These are phyloP conservation scores for Erithacus rubecula DNA, from an alignment of 2,797 vertebrate species.

Conservation along the genomic window DNA sequence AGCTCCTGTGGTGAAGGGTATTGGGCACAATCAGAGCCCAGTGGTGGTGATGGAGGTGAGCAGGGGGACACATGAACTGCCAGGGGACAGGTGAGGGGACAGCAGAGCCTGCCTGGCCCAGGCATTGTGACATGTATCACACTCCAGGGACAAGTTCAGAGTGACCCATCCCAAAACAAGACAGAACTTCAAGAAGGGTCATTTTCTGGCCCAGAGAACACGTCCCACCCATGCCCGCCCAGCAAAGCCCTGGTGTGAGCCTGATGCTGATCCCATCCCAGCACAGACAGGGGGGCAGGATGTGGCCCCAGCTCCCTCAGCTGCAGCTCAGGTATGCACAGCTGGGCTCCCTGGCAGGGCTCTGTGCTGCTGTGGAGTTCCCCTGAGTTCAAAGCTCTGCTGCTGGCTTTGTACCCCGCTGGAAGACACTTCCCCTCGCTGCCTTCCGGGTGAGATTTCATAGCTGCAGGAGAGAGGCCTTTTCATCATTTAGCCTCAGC, in stretches of 20 bases:
- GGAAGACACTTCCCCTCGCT: slow-evolving; percentile 40
- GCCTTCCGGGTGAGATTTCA: slow-evolving; percentile 53
- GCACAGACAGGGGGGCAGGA: background rate
- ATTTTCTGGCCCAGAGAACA: fast-evolving
- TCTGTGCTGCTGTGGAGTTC: background rate
- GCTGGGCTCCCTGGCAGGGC: slow-evolving; percentile 52
- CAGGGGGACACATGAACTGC: fast-evolving
- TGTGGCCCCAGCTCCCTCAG: background rate
- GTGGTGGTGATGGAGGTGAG: background rate
- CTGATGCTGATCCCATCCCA: fast-evolving
- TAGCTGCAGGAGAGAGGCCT: slow-evolving; percentile 56
- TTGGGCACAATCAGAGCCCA: background rate
- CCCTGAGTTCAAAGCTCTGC: slow-evolving; percentile 62
- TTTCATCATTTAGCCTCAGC: slow-evolving; percentile 44
- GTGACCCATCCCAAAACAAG: background rate
- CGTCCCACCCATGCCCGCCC: background rate
- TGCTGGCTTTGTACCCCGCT: slow-evolving; percentile 59
- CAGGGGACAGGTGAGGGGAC: background rate
- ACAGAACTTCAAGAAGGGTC: background rate
- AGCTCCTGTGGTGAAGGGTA: background rate
- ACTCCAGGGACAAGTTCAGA: background rate
- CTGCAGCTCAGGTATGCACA: slow-evolving; percentile 53
- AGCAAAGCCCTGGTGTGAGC: background rate
- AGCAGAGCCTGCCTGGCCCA: fast-evolving
- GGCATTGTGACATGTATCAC: background rate